Percentiles rank a stretch among this genome's conserved stretches.
Conservation (phyloP, 2,113 vertebrate species). For the Amia ocellicauda region DNA sequence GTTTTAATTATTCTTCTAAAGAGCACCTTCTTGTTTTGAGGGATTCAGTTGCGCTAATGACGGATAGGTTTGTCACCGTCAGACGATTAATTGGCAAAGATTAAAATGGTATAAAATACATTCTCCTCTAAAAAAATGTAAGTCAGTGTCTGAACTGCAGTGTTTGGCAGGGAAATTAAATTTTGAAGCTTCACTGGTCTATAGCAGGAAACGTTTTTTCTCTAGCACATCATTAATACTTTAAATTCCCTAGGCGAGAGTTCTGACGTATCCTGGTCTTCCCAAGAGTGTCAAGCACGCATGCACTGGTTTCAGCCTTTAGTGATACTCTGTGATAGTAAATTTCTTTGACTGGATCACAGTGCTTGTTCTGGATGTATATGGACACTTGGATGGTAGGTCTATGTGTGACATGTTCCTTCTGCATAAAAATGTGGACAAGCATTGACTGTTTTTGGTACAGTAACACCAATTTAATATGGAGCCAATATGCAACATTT, state of each 20-base stretch:
- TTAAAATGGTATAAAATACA: slow-evolving; percentile 6
- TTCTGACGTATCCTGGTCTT: slow-evolving; percentile 2
- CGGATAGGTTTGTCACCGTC: background rate
- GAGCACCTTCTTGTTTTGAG: slow-evolving; percentile 3
- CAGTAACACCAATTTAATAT: too few relatives aligned
- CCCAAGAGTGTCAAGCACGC: background rate
- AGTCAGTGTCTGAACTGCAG: background rate
- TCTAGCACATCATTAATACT: slow-evolving; percentile 2
- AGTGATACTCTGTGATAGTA: background rate
- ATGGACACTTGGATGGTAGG: background rate
- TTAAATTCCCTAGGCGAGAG: slow-evolving; percentile 8
- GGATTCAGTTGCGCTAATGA: too few relatives aligned
- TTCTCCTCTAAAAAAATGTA: slow-evolving; percentile 5
- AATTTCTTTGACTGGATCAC: background rate
- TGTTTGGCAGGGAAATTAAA: slow-evolving; percentile 20
- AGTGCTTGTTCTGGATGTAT: background rate
- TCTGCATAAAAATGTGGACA: background rate
- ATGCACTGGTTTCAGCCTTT: background rate
- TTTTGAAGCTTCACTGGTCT: slow-evolving; percentile 13
- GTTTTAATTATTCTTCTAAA: background rate
- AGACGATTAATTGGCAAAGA: slow-evolving; percentile 15
- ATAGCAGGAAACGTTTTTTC: background rate
- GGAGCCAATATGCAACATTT: too few relatives aligned
- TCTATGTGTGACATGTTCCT: background rate
- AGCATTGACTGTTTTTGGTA: too few relatives aligned